Evolutionary conservation across 2,888 invertebrate genomes (phyloP), one percentile per base, ranked within the genome.

Genomic region (Leptinotarsa juncta): DNA sequence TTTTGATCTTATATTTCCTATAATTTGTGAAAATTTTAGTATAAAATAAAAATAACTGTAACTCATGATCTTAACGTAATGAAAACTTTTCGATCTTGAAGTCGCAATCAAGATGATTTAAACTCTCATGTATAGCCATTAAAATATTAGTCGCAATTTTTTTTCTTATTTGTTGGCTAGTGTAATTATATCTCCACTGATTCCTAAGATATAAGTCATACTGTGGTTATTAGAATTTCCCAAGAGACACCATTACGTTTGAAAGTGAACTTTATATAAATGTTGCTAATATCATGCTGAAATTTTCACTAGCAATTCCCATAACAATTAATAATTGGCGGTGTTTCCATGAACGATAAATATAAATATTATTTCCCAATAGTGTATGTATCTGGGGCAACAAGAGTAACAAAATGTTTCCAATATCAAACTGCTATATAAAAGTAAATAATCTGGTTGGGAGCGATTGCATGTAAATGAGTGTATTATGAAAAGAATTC

Each of bases 391-490:
- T 69, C 69, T 69, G 48, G 69, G 69, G 57, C 57, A 53, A 69
- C 57, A 50, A 55, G 23, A 69, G 57, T 60, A 60, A 55, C 55
- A 69, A 69, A 69, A 69, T 57, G 20, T 18, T 20, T 69, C 32
- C 57, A 69, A 69, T 69, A 69, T 69, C 60, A 48, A 69, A 69
- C 57, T 57, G 69, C 57, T 18, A 57, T 49, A 69, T 57, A 60
- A 69, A 69, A 69, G 55, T 69, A 32, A 57, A 53, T 57, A 69
- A 69, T 69, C 57, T 48, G 57, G 57, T 57, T 57, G 48, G 69
- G 18, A 69, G 57, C 48, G 57, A 69, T 69, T 69, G 69, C 69
- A 69, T 57, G 69, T 50, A 60, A 69, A 69, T 69, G 69, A 69
- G 55, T 26, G 68, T 69, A 32, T 57, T 57, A 69, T 69, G 69